These are phyloP conservation scores for Redunca redunca DNA, from an alignment of 2,113 vertebrate species.

Conservation along the genomic window DNA sequence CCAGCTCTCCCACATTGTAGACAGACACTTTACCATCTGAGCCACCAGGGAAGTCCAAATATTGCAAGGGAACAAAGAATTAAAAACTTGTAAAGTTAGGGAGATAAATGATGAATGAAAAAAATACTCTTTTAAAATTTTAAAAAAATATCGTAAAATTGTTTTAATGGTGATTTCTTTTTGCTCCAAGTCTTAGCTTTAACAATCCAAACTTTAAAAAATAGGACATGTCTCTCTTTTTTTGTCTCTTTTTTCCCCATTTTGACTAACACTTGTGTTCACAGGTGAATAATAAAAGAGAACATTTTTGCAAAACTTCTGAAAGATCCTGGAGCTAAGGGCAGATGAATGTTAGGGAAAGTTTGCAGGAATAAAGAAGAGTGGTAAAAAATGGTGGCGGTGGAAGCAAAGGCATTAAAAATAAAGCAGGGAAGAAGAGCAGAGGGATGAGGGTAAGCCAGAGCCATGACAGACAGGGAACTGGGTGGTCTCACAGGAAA, in stretches of 20 bases:
- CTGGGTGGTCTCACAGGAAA: background rate
- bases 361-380: background rate
- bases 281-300: background rate
- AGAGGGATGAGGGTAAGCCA: rapidly evolving
- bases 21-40: background rate
- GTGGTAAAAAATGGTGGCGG: background rate
- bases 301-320: slow-evolving; percentile 17
- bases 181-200: background rate
- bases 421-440: background rate
- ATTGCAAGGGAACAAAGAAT: background rate
- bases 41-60: background rate
- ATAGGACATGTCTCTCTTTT: background rate
- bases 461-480: rapidly evolving
- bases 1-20: background rate
- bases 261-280: background rate
- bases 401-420: background rate
- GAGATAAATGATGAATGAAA: background rate
- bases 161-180: background rate
- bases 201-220: background rate
- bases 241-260: background rate
- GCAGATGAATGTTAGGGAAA: background rate
- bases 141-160: background rate
- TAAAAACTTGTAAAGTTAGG: background rate
- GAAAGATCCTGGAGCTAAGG: slow-evolving; percentile 5
- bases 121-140: background rate